These are phyloP conservation scores for Cecropterus lyciades DNA, from an alignment of 1,140 invertebrate species.

Conservation along the genomic window DNA sequence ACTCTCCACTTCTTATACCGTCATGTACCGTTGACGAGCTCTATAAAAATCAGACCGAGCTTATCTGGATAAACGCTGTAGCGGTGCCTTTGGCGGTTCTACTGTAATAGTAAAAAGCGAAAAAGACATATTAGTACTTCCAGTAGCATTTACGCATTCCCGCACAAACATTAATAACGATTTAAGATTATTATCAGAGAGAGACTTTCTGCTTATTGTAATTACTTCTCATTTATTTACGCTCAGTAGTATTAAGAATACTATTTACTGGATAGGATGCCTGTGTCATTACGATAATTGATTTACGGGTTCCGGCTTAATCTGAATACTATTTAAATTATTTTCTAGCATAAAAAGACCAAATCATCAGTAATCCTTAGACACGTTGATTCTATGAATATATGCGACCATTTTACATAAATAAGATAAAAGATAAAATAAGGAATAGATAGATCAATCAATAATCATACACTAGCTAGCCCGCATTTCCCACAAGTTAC, in stretches of 20 bases:
- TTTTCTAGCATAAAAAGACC: too few relatives aligned
- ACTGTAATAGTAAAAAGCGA: slow-evolving; percentile 5
- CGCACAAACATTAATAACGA: slow-evolving; percentile 27
- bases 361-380: too few relatives aligned
- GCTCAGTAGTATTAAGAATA: slow-evolving; percentile 20
- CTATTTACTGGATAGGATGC: background rate
- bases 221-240: slow-evolving; percentile 7
- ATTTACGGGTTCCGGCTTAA: slow-evolving; percentile 10
- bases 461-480: background rate
- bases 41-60: slow-evolving; percentile 17
- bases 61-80: slow-evolving; percentile 9
- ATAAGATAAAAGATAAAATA: too few relatives aligned
- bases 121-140: slow-evolving; percentile 23
- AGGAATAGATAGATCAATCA: too few relatives aligned
- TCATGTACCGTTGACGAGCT: slow-evolving; percentile 13
- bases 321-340: too few relatives aligned
- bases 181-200: slow-evolving; percentile 2
- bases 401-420: too few relatives aligned
- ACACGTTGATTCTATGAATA: too few relatives aligned
- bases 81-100: slow-evolving; percentile 17
- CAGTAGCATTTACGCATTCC: slow-evolving; percentile 11
- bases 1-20: too few relatives aligned
- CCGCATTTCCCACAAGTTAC: slow-evolving; percentile 16
- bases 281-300: slow-evolving; percentile 10
- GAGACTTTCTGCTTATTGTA: slow-evolving; percentile 18